These are phyloP conservation scores for Acanthurus leucopareius DNA, from an alignment of 2,797 vertebrate genomes.

Conservation along the genomic window DNA sequence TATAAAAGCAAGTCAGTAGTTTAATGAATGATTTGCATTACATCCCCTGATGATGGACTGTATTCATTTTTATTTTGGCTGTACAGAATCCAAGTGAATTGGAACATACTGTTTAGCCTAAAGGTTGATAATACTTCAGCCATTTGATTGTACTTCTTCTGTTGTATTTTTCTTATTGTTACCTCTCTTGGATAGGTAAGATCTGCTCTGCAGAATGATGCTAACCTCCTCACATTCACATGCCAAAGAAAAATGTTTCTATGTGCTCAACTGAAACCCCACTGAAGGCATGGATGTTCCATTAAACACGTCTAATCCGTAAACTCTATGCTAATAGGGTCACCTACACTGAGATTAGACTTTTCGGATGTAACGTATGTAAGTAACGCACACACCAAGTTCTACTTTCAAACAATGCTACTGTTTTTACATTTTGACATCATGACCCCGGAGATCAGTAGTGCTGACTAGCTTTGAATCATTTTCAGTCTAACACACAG, in stretches of 20 bases:
- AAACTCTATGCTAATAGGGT: no score
- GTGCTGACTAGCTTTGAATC: no score
- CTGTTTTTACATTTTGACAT: no score
- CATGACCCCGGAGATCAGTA: no score
- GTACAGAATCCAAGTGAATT: background rate
- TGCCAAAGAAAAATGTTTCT: background rate
- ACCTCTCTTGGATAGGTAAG: no score
- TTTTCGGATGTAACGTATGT: no score
- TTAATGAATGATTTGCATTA: background rate
- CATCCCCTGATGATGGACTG: background rate
- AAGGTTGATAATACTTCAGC: background rate
- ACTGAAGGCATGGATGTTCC: background rate
- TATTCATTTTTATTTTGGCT: background rate
- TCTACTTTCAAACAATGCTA: no score
- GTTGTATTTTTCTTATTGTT: no score
- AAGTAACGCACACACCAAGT: no score
- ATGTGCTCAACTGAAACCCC: background rate
- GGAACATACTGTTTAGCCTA: background rate
- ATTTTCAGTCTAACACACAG: no score
- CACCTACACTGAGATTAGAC: no score
- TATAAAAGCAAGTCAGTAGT: background rate
- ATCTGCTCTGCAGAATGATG: background rate
- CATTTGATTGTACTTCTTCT: background rate
- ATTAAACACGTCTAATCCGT: no score
- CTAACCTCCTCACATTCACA: background rate